Conservation (phyloP, 2,888 invertebrate species). For the Dolichopus griseipennis region DNA sequence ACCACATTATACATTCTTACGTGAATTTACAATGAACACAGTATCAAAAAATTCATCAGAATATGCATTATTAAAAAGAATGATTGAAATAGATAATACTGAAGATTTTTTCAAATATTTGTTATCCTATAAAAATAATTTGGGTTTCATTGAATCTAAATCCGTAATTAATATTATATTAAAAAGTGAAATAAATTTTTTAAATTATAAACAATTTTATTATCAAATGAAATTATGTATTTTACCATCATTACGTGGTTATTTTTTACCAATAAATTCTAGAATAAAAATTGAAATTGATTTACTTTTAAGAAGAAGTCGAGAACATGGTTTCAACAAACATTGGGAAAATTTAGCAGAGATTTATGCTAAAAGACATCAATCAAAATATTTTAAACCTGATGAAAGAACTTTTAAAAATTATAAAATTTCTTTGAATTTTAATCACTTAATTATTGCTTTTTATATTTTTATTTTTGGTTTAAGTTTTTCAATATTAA, state of each 20-base stretch:
- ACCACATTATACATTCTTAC: no score
- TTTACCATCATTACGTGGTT: background rate
- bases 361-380: background rate
- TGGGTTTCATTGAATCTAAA: background rate
- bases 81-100: no score
- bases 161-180: background rate
- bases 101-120: no score
- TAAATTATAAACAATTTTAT: background rate
- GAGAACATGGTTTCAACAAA: background rate
- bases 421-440: background rate
- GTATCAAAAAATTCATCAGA: no score
- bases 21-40: background rate
- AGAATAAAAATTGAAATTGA: background rate
- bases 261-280: background rate
- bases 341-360: background rate
- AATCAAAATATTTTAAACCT: background rate
- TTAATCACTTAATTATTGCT: background rate
- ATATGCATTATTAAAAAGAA: no score
- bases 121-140: background rate
- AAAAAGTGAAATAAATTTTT: background rate
- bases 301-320: background rate
- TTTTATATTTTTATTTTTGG: background rate
- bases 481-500: background rate
- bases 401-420: background rate
- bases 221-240: background rate